Evolutionary conservation across 2,797 vertebrate genomes (phyloP), one percentile per base, ranked within the genome.

Genomic region (Setipinna tenuifilis): DNA sequence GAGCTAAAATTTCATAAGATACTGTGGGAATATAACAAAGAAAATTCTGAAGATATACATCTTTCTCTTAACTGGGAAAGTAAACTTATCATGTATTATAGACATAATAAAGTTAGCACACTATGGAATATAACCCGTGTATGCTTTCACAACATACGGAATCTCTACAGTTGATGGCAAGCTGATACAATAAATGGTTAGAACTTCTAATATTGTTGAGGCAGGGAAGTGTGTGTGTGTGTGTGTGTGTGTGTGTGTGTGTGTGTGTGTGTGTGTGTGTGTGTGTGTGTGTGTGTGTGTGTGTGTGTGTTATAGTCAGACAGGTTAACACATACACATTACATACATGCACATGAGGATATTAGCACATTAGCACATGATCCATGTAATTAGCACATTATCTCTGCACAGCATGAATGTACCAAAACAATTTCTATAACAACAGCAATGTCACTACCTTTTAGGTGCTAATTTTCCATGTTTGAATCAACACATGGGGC

Each of bases 201-300:
- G 17, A 59, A 59, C 19, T 59, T 21, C 17, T 59, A 59, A 59
- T 59, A 59, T 19, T 59, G 2, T 19, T 3, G 58, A 6, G 5
- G 17, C 3, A 59, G 7, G 5, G 19, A 59, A 54, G 65, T 86
- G 71, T 59, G 68, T 81, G 71, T 81, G 71, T 80, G 50, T 41
- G 50, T 23, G 61, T 25, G 48, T 84, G 83, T 75, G 65, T 84
- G 83, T 84, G 48, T 84, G 57, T 44, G 57, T 57, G 35, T 82
- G 81, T 82, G 81, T 50, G 84, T 82, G 46, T 82, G 85, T 75
- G 82, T 86, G 85, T 86, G 85, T 86, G 85, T 86, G 65, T 86
- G 71, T 59, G 68, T 81, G 71, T 81, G 71, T 80, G 50, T 41
- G 50, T 23, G 61, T 25, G 48, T 84, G 83, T 75, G 65, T 84